Percentiles rank a stretch among this genome's conserved stretches.
Evolutionary conservation across 2,888 invertebrate genomes (phyloP).

Genomic region (Lamellibrachia columna): DNA sequence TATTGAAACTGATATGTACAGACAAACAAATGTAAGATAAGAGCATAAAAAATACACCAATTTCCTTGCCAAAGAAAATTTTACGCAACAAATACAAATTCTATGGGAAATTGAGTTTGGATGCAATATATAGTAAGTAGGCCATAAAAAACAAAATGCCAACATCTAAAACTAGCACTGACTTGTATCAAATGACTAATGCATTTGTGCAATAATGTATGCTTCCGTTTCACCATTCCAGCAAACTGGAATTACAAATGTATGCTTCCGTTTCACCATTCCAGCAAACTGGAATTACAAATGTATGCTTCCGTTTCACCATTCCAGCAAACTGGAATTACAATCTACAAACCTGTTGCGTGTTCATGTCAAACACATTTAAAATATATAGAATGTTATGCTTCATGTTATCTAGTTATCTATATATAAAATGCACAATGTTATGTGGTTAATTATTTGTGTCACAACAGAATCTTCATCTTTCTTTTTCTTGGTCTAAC

Average conservation of each 20-base stretch:
- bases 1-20: conserved; percentile 5
- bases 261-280: background rate
- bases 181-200: no score
- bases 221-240: background rate
- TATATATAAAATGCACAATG: background rate
- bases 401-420: background rate
- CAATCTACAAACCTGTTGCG: background rate
- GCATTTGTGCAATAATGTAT: no score
- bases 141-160: no score
- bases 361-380: background rate
- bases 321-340: background rate
- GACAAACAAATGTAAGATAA: background rate
- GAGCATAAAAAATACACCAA: background rate
- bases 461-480: background rate
- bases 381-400: background rate
- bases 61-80: background rate
- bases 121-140: no score
- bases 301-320: background rate
- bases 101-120: no score
- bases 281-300: background rate
- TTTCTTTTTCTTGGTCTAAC: background rate
- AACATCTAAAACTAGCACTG: no score
- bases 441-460: background rate
- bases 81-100: background rate
- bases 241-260: background rate